phyloP scores from a whole-genome alignment of 2,113 vertebrate genomes.

The Cyphomyrus discorhynchus region DNA sequence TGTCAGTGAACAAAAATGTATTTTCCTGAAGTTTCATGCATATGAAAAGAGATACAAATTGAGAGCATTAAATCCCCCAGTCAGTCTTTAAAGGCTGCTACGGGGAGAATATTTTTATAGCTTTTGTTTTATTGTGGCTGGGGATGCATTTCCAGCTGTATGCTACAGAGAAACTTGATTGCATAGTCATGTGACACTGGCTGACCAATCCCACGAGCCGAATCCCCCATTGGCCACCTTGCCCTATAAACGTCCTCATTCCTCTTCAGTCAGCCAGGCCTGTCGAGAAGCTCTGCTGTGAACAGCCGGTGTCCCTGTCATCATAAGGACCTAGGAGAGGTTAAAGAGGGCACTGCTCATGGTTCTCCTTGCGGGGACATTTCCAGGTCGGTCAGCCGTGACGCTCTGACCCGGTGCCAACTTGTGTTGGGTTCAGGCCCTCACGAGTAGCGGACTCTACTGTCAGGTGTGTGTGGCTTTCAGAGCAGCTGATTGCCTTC shows the following conservation, averaged over 20 bases:
- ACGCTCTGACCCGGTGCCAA: background rate
- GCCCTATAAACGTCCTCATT: background rate
- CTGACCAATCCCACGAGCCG: background rate
- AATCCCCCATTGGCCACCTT: background rate
- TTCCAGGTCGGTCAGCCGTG: background rate
- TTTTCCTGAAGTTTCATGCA: background rate
- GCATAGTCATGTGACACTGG: background rate
- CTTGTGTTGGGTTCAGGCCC: background rate
- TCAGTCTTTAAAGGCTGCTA: background rate
- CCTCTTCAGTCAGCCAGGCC: slow-evolving; percentile 69
- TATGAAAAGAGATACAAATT: background rate
- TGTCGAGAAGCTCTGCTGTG: slow-evolving; percentile 62
- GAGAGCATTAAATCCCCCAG: background rate
- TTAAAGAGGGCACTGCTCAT: background rate
- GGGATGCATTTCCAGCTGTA: background rate
- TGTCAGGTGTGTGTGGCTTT: background rate
- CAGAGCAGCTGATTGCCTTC: background rate
- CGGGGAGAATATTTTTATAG: background rate
- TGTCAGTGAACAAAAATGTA: background rate
- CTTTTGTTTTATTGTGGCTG: background rate
- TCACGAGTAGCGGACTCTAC: too few relatives aligned
- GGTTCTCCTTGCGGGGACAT: background rate
- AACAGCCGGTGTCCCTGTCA: background rate
- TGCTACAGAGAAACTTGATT: background rate
- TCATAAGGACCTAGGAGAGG: background rate